Percentiles rank a stretch among this genome's conserved stretches.
Conservation (phyloP, 2,797 vertebrate genomes). For the Coluber constrictor region DNA sequence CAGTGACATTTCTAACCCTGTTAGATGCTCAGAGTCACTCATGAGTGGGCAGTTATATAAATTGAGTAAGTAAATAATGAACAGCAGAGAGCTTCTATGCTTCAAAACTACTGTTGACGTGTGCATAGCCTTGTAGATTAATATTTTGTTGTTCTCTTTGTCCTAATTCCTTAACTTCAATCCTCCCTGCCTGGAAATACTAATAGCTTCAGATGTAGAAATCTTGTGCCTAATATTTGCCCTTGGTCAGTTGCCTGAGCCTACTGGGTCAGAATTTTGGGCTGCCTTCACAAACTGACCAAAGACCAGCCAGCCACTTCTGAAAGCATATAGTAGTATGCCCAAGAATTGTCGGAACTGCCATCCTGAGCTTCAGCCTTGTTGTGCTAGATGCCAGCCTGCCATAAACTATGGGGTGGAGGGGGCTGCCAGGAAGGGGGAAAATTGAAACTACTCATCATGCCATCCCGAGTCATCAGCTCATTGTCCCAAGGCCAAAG, state of each 20-base stretch:
- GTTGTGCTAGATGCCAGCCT: not conserved
- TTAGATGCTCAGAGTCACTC: not conserved
- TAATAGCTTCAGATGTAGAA: not conserved
- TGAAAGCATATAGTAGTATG: not conserved
- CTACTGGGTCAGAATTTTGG: not conserved
- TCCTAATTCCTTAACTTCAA: not conserved
- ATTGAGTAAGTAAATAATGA: not conserved
- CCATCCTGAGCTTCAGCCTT: not conserved
- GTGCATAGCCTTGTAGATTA: not conserved
- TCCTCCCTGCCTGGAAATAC: not conserved
- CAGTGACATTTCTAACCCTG: not conserved
- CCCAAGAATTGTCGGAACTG: not conserved
- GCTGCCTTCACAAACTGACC: not conserved
- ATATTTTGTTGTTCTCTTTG: not conserved
- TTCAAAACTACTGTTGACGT: not conserved
- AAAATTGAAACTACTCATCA: not conserved
- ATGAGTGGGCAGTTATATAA: not conserved
- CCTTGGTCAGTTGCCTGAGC: not conserved
- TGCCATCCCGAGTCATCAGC: not conserved
- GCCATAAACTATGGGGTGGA: not conserved
- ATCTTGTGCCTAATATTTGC: not conserved
- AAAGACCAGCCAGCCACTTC: not conserved
- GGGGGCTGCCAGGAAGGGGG: not conserved
- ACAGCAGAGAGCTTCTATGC: not conserved
- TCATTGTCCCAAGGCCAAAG: not conserved